Evolutionary conservation across 2,888 invertebrate genomes (phyloP).

Genomic region (Ochlodes sylvanus): DNA sequence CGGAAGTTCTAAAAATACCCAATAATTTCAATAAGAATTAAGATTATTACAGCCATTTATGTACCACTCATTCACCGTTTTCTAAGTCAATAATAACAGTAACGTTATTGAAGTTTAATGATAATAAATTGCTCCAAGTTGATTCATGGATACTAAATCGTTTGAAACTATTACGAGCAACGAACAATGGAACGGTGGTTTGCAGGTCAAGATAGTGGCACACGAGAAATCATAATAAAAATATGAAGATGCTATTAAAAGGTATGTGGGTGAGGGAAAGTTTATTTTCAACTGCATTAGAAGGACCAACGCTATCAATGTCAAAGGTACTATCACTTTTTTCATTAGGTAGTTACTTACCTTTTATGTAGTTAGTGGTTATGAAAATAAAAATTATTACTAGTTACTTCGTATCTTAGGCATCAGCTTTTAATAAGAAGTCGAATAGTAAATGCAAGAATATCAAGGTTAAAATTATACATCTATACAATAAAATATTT

Average conservation of each 20-base stretch:
- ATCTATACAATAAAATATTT: too few species aligned
- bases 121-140: constrained; percentile 41
- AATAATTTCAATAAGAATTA: constrained; percentile 19
- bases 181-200: constrained; percentile 49
- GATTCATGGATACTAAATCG: constrained; percentile 44
- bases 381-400: not conserved
- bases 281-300: constrained; percentile 53
- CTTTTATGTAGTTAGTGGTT: not conserved
- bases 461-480: too few species aligned
- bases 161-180: constrained; percentile 40
- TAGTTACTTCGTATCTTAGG: too few species aligned
- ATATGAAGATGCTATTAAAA: constrained; percentile 54
- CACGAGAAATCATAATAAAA: constrained; percentile 53
- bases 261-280: constrained; percentile 71
- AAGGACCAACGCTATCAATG: constrained; percentile 55
- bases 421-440: too few species aligned
- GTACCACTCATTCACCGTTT: constrained; percentile 22
- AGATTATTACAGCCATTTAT: constrained; percentile 19
- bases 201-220: constrained; percentile 52
- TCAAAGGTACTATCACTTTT: constrained; percentile 27
- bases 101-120: constrained; percentile 36
- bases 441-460: too few species aligned
- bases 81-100: constrained; percentile 30
- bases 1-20: constrained; percentile 8
- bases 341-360: constrained; percentile 25